These are phyloP conservation scores for Pitangus sulphuratus DNA, from an alignment of 2,797 vertebrate species.

Conservation along the genomic window DNA sequence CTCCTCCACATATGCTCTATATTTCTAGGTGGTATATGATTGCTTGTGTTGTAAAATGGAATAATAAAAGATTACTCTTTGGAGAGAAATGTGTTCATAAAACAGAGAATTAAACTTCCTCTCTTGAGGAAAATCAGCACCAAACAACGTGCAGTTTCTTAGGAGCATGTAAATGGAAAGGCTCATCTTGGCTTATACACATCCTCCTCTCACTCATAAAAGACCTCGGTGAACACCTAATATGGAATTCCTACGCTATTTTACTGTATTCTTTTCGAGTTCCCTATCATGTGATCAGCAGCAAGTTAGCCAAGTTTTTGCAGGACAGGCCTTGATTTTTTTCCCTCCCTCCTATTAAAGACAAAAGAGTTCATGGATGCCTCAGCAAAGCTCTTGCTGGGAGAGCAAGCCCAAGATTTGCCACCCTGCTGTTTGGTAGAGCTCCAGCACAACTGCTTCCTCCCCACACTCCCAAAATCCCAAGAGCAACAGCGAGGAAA, in stretches of 20 bases:
- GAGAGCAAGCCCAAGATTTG: not conserved
- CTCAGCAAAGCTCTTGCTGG: not conserved
- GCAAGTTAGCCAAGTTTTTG: not conserved
- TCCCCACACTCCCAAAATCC: not conserved
- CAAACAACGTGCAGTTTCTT: not conserved
- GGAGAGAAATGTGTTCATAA: not conserved
- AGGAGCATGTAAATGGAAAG: not conserved
- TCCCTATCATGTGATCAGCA: not conserved
- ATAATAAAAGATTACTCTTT: not conserved
- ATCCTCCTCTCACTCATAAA: not conserved
- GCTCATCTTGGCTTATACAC: not conserved
- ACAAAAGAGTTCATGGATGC: not conserved
- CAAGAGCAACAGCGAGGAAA: not conserved
- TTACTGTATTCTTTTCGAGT: not conserved
- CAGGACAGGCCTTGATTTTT: not conserved
- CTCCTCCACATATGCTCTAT: not conserved
- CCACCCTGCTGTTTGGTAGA: not conserved
- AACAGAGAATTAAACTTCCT: not conserved
- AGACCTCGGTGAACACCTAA: not conserved
- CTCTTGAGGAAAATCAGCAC: not conserved
- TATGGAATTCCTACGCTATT: not conserved
- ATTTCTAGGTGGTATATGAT: not conserved
- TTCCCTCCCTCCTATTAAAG: not conserved
- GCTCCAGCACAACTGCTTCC: not conserved
- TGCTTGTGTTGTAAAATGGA: not conserved